These are phyloP conservation scores for Phania funesta DNA, from an alignment of 2,888 invertebrate species.

Conservation along the genomic window DNA sequence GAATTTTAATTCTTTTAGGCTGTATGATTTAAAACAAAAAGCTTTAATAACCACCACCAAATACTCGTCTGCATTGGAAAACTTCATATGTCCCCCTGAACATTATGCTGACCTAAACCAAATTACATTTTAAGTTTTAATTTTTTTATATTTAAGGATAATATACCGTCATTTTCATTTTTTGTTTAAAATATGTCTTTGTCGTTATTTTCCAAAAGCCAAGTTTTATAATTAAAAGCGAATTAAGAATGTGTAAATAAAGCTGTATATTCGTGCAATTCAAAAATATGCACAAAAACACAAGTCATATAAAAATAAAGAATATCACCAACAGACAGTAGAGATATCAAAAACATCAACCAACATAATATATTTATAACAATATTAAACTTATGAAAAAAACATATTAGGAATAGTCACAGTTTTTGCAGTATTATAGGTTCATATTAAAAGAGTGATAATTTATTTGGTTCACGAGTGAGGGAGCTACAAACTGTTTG, in stretches of 20 bases:
- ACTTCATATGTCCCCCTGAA: too few species aligned
- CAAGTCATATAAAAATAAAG: neutral
- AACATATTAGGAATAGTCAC: neutral
- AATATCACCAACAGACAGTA: constrained; percentile 55
- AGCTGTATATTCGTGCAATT: neutral
- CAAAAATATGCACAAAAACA: neutral
- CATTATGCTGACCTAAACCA: too few species aligned
- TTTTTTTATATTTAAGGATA: neutral
- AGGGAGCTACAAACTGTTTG: too few species aligned
- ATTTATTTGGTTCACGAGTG: too few species aligned
- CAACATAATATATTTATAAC: constrained; percentile 23
- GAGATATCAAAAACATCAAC: constrained; percentile 61
- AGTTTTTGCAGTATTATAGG: neutral
- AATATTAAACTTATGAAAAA: constrained; percentile 50
- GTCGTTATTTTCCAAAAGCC: neutral
- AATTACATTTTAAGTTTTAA: too few species aligned
- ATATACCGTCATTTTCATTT: neutral
- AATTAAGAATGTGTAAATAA: constrained; percentile 53
- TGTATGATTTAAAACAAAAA: too few species aligned
- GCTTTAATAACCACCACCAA: too few species aligned
- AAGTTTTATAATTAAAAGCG: constrained; percentile 30
- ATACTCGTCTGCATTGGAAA: too few species aligned
- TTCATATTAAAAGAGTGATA: too few species aligned
- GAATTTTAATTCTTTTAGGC: too few species aligned
- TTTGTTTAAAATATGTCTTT: neutral